A percentile compares a stretch with the other conserved stretches of the same genome.
These are phyloP conservation scores for Dendrophyllia cribrosa DNA, from an alignment of 64 coral and sea anemone genomes.

Conservation along the genomic window DNA sequence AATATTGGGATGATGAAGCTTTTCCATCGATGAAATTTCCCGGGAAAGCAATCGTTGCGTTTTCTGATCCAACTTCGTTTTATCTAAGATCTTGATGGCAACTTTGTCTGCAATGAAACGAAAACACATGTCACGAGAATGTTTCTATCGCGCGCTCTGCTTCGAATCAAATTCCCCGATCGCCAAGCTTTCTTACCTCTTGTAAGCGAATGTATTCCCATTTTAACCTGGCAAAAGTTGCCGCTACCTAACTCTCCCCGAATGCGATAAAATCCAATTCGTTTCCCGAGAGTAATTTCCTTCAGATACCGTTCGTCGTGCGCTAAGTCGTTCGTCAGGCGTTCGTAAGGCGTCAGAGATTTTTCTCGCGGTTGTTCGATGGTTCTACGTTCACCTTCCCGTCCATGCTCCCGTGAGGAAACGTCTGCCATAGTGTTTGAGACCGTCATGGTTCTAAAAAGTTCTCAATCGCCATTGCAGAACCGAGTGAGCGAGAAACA, in stretches of 20 bases:
- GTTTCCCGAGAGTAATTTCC: slow-evolving; percentile 96
- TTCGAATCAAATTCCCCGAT: neutral
- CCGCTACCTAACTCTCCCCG: slow-evolving; percentile 94
- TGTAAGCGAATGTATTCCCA: slow-evolving; percentile 96
- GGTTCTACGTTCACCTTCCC: slow-evolving; percentile 39
- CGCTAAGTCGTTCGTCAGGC: slow-evolving; percentile 78
- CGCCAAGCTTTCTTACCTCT: slow-evolving; percentile 67
- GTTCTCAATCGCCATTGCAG: slow-evolving; percentile 9
- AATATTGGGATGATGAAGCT: slow-evolving; percentile 97
- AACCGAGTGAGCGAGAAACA: no score
- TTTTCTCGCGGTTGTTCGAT: slow-evolving; percentile 70
- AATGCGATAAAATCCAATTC: slow-evolving; percentile 98
- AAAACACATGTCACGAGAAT: neutral
- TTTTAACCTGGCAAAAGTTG: slow-evolving; percentile 98
- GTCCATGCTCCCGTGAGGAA: slow-evolving; percentile 47
- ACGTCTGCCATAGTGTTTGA: slow-evolving; percentile 86
- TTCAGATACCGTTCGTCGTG: slow-evolving; percentile 88
- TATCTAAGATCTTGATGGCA: slow-evolving; percentile 98
- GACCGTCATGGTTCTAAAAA: slow-evolving; percentile 80
- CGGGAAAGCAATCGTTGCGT: slow-evolving; percentile 93
- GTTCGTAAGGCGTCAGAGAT: slow-evolving; percentile 80
- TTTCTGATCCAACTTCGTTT: slow-evolving; percentile 98
- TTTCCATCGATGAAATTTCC: slow-evolving; percentile 99
- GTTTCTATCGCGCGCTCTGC: neutral
- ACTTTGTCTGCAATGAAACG: slow-evolving; percentile 92